These are phyloP conservation scores for Ditula angustiorana DNA, from an alignment of 2,888 invertebrate species.

Conservation along the genomic window DNA sequence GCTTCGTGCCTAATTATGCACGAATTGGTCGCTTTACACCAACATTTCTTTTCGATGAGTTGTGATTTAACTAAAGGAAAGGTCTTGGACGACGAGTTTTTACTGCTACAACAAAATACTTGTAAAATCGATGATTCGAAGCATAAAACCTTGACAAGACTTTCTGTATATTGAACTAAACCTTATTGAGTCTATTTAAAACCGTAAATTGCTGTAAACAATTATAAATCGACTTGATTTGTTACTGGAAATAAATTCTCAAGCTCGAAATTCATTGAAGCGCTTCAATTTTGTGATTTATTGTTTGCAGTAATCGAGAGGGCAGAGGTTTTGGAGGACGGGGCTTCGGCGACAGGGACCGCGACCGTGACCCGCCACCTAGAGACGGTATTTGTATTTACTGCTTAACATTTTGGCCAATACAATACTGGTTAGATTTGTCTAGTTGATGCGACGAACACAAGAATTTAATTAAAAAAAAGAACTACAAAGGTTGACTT, in stretches of 20 bases:
- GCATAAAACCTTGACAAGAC: neutral
- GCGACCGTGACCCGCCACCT: constrained; percentile 71
- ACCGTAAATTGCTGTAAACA: neutral
- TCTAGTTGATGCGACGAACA: too few relatives aligned
- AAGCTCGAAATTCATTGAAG: neutral
- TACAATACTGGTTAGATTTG: too few relatives aligned
- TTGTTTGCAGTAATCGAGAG: constrained; percentile 62
- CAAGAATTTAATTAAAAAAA: too few relatives aligned
- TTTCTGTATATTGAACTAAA: too few relatives aligned
- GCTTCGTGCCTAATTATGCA: constrained; percentile 30
- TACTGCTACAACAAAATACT: too few relatives aligned
- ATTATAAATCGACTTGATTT: neutral
- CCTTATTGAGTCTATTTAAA: neutral
- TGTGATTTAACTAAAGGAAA: too few relatives aligned
- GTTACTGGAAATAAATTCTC: too few relatives aligned
- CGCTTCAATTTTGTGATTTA: constrained; percentile 2
- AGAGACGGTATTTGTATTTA: constrained; percentile 67
- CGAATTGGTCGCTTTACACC: constrained; percentile 36
- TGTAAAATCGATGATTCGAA: neutral
- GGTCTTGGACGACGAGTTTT: too few relatives aligned
- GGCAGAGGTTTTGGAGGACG: constrained; percentile 75
- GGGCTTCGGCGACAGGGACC: constrained; percentile 73
- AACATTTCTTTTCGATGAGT: constrained; percentile 18
- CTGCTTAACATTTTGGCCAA: neutral
- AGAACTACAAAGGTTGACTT: too few relatives aligned